These are phyloP conservation scores for Eidolon dupreanum DNA, from an alignment of 2,797 vertebrate genomes.

Conservation along the genomic window DNA sequence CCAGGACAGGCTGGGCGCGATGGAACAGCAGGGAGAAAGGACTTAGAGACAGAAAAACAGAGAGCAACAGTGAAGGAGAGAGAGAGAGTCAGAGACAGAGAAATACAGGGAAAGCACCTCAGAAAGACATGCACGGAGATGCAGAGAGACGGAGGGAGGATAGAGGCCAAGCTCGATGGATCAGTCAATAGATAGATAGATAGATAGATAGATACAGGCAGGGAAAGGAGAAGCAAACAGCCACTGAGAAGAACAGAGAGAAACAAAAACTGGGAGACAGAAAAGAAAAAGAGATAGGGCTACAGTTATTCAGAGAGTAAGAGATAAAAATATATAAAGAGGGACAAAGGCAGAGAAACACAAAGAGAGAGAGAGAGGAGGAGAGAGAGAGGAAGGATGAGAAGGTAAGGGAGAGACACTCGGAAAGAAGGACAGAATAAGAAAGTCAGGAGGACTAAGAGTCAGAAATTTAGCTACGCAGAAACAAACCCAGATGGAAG, in stretches of 20 bases:
- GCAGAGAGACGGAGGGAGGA: fast-evolving
- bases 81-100: too few species aligned
- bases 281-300: background rate
- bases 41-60: background rate
- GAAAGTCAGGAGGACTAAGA: background rate
- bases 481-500: background rate
- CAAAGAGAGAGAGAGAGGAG: background rate
- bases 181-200: background rate
- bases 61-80: background rate
- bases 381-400: background rate
- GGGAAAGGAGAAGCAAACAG: background rate
- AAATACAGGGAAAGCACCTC: background rate
- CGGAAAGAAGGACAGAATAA: background rate
- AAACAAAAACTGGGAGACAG: background rate
- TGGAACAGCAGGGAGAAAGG: background rate
- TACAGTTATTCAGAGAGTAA: background rate
- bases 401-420: background rate
- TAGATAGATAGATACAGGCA: background rate
- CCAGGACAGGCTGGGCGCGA: background rate
- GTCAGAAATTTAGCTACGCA: background rate
- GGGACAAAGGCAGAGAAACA: background rate
- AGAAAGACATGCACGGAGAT: background rate
- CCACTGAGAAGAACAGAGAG: background rate
- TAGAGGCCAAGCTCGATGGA: background rate
- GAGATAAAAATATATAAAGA: background rate